These are phyloP conservation scores for Catharus bicknelli DNA, from an alignment of 2,113 vertebrate species.

Conservation along the genomic window DNA sequence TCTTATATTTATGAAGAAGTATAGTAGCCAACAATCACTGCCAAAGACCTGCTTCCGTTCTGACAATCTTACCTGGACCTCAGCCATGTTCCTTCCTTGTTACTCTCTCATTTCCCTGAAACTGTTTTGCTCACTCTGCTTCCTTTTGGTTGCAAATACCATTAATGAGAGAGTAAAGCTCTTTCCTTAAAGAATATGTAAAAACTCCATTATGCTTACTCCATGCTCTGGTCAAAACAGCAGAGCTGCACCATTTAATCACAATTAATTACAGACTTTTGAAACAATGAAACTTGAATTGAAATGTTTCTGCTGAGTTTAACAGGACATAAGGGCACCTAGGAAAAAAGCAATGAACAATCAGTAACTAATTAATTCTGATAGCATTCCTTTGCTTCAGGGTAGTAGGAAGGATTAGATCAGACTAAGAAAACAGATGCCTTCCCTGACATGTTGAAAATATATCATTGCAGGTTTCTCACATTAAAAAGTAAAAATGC, in stretches of 20 bases:
- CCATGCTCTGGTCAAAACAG: background rate
- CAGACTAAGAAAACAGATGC: background rate
- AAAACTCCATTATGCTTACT: slow-evolving; percentile 29
- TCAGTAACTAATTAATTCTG: background rate
- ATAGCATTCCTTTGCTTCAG: background rate
- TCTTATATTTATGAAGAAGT: background rate
- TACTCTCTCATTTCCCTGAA: background rate
- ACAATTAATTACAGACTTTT: slow-evolving; percentile 5
- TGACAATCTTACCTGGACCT: background rate
- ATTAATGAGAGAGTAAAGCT: background rate
- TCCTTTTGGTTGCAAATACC: background rate
- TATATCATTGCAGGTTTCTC: background rate
- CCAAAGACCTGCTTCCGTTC: background rate
- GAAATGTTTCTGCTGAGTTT: background rate
- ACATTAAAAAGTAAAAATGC: background rate
- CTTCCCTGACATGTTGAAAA: background rate
- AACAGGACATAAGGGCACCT: background rate
- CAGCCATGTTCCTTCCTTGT: background rate
- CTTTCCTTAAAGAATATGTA: background rate
- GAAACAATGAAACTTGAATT: slow-evolving; percentile 16
- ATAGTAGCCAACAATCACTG: background rate
- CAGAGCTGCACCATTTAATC: background rate
- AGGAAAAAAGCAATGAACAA: background rate
- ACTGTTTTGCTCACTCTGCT: background rate
- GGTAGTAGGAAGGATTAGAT: background rate